Evolutionary conservation across 2,797 vertebrate species (phyloP).

Genomic region (Cyclopterus lumpus): DNA sequence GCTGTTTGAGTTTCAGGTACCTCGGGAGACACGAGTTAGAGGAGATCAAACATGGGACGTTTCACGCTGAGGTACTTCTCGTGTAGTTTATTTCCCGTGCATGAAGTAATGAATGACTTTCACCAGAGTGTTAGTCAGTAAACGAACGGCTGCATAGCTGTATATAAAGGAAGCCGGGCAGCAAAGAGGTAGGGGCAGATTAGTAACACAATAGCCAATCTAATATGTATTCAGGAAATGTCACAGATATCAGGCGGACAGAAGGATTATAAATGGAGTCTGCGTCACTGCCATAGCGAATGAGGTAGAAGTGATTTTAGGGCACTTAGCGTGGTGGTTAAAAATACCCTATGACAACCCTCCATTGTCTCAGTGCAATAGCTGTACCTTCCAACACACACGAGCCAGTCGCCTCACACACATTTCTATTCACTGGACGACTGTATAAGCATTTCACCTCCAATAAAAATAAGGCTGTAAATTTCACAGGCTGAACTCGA

Average conservation of each 20-base stretch:
- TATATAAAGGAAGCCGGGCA: constrained; percentile 36
- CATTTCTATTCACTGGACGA: constrained; percentile 33
- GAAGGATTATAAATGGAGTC: constrained; percentile 35
- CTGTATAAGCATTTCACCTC: constrained; percentile 50
- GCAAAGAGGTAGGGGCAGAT: constrained; percentile 49
- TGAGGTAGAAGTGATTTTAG: constrained; percentile 42
- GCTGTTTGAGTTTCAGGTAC: constrained; percentile 22
- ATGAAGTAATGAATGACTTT: constrained; percentile 41
- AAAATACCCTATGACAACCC: constrained; percentile 63
- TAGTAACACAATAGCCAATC: constrained; percentile 51
- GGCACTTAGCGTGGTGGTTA: constrained; percentile 52
- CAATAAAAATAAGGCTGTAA: constrained; percentile 60
- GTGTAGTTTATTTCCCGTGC: constrained; percentile 9
- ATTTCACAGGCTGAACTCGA: constrained; percentile 26
- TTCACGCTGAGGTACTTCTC: background rate
- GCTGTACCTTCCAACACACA: constrained; percentile 34
- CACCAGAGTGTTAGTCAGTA: constrained; percentile 36
- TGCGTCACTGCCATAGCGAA: constrained; percentile 24
- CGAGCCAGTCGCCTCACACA: constrained; percentile 16
- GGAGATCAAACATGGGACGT: background rate
- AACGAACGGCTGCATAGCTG: constrained; percentile 25
- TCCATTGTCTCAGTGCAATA: constrained; percentile 68
- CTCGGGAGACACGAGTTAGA: background rate
- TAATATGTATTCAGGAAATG: constrained; percentile 57
- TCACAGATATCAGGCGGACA: constrained; percentile 42